These are phyloP conservation scores for Lasioglossum malachurum DNA, from an alignment of 2,888 invertebrate species.

Conservation along the genomic window DNA sequence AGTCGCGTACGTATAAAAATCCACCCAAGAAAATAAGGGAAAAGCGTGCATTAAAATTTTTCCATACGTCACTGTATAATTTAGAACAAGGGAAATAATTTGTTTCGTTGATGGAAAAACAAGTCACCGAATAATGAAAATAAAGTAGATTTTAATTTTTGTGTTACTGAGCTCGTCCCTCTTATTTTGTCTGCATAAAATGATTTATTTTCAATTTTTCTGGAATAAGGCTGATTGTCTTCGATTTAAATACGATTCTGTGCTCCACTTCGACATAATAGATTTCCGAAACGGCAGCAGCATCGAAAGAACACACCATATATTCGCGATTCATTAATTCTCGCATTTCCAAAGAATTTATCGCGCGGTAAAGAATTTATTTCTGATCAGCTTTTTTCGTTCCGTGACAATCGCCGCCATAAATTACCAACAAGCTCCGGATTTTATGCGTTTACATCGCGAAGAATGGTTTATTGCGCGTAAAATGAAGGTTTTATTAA, in stretches of 20 bases:
- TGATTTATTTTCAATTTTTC: background rate
- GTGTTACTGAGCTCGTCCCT: background rate
- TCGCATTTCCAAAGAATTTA: conserved; percentile 1
- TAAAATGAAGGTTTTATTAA: background rate
- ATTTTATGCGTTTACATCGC: background rate
- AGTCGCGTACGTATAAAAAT: background rate
- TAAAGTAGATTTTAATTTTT: too few species aligned
- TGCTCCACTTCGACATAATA: background rate
- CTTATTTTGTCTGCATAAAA: background rate
- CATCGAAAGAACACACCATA: background rate
- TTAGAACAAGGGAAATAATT: background rate
- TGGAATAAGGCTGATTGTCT: background rate
- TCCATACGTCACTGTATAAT: background rate
- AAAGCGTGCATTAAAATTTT: background rate
- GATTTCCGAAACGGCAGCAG: background rate
- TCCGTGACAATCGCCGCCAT: background rate
- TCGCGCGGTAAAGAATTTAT: background rate
- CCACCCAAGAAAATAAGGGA: background rate
- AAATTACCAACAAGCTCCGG: background rate
- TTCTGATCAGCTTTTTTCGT: background rate
- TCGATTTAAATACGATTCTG: background rate
- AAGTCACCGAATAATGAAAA: background rate
- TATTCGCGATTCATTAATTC: background rate
- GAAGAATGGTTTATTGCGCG: background rate
- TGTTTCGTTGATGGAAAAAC: background rate